Evolutionary conservation across 2,888 invertebrate species (phyloP), one percentile per base, ranked within the genome.

Genomic region (Tetragonula carbonaria): DNA sequence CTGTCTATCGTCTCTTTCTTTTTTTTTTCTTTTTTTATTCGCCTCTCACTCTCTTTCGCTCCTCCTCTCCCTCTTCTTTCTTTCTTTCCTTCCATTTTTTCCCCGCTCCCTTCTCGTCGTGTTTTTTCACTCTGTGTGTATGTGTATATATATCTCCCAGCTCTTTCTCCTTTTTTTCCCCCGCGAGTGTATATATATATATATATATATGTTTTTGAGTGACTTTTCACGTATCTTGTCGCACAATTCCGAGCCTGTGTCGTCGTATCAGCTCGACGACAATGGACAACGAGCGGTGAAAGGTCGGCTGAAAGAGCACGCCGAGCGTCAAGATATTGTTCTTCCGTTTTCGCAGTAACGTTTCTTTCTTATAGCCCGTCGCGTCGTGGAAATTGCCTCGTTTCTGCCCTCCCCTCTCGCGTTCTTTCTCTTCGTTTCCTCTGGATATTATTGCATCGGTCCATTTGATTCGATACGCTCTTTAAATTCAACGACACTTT

Each of bases 291-390:
- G 78, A 53, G 65, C 51, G 45, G 45, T 33, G 45, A 45, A 72
- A n/a, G 55, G 74, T 67, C 68, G 76, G 4, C n/a, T 65, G 68
- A 65, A 74, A 53, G 53, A 57, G 65, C 67, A 13, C 59, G 0
- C 72, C 38, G n/a, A 51, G 53, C 45, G 66, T 73, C 63, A 63
- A 73, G 73, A 73, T 73, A 83, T 83, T 83, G 83, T 83, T 72
- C 83, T 55, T 75, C 55, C 71, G n/a, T 50, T 50, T 16, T 45
- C 5, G 21, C 11, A 57, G n/a, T 21, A 45, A 11, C 8, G 55
- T 62, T 45, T 62, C 62, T 16, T 65, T 33, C 28, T 74, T 45
- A 55, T 59, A 72, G 18, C 45, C 45, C 28, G 62, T 55, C 68
- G 50, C 50, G 55, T 55, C 71, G 73, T 16, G 53, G 63, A 76